Evolutionary conservation across 2,113 vertebrate species (phyloP), one percentile per base, ranked within the genome.

Genomic region (Gobiocypris rarus): DNA sequence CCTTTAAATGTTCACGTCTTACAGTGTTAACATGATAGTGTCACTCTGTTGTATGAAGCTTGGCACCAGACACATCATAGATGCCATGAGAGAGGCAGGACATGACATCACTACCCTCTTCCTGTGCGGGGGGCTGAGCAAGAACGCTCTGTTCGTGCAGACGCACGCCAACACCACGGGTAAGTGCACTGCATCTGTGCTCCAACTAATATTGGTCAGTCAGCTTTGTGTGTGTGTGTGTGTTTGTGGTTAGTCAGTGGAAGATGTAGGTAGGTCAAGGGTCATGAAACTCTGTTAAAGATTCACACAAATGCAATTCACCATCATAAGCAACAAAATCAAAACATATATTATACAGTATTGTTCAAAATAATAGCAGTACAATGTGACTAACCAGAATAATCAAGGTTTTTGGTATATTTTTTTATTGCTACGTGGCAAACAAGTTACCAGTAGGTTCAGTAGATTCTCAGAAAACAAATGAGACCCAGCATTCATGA

Each of bases 101-200:
- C 96, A 98, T 85, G 93, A 88, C 24, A 93, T 98, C 93, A 94
- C 56, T 85, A 96, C 96, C 0, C 92, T 99, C 77, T 98, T 98
- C 86, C 91, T 99, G 83, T 99, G 97, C 2, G 98, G 97, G 2
- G 98, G 98, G 6, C 92, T 99, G 89, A 98, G 98, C 95, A 99
- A 99, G 93, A 99, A 99, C 80, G 81, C 93, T 2, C 94, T 99
- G 83, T 99, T 97, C 86, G 96, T 98, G 61, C 96, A 97, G 91
- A 95, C 95, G 91, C 97, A 99, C 0, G 96, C 97, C 1, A 97
- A 97, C 81, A 93, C 97, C 65, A 96, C 96, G 73, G 97, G 97
- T 99, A n/a, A 9, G 19, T n/a, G n/a, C n/a, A n/a, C n/a, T n/a
- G n/a, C n/a, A n/a, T n/a, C n/a, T 14, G 48, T 50, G 48, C 5